A percentile compares a stretch with the other conserved stretches of the same genome.
Conservation (phyloP, 2,888 invertebrate species). For the Andrena hattorfiana region DNA sequence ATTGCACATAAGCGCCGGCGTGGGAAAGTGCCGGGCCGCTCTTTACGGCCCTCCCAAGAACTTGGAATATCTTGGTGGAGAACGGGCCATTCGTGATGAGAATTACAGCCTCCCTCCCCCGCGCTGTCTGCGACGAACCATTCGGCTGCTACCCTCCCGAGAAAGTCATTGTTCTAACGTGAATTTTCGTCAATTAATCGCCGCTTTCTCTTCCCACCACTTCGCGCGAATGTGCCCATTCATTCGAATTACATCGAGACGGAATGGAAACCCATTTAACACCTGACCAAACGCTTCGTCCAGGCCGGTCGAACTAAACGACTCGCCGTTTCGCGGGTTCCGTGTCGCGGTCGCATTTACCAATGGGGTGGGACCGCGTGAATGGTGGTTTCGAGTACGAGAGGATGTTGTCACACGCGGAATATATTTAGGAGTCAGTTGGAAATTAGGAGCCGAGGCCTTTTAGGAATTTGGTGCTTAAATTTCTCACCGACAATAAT, state of each 20-base stretch:
- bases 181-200: constrained; percentile 73
- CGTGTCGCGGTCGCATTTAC: not conserved
- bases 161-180: constrained; percentile 70
- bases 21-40: constrained; percentile 56
- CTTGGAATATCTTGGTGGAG: constrained; percentile 63
- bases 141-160: constrained; percentile 50
- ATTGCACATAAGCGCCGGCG: constrained; percentile 60
- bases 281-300: constrained; percentile 41
- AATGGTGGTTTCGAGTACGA: not conserved
- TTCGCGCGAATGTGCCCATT: constrained; percentile 54
- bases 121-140: constrained; percentile 61
- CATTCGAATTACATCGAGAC: constrained; percentile 64
- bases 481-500: not conserved
- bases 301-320: constrained; percentile 19
- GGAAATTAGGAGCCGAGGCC: not conserved
- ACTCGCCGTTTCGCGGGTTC: constrained; percentile 11
- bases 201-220: constrained; percentile 29
- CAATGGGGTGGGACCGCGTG: not conserved
- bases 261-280: constrained; percentile 68
- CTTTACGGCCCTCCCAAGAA: constrained; percentile 65
- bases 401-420: not conserved
- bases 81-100: constrained; percentile 72
- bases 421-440: not conserved
- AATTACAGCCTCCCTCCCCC: constrained; percentile 54
- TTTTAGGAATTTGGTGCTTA: no score